Conservation (phyloP, 2,797 vertebrate species). For the Hoplostethus atlanticus region DNA sequence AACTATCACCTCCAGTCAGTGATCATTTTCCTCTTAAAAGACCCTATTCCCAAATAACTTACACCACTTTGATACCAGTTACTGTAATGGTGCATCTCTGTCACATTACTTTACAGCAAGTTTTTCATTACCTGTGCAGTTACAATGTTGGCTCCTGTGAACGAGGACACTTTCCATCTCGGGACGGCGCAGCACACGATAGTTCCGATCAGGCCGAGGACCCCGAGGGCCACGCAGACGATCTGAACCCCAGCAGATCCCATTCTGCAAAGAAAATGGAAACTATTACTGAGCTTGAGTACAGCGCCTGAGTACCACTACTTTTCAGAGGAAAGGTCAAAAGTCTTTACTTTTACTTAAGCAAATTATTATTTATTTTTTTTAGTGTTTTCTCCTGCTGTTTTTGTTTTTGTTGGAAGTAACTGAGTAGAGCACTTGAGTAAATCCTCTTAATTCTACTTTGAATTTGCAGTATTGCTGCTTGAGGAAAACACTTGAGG, state of each 20-base stretch:
- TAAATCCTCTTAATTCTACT: not conserved
- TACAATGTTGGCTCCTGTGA: constrained; percentile 80
- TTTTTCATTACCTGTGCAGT: constrained; percentile 78
- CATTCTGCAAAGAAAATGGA: constrained; percentile 72
- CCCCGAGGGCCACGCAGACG: constrained; percentile 73
- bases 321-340: too few species aligned
- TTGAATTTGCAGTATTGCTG: not conserved
- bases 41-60: too few species aligned
- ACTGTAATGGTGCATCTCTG: too few species aligned
- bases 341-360: too few species aligned
- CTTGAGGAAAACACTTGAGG: not conserved
- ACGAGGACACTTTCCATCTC: constrained; percentile 82
- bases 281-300: too few species aligned
- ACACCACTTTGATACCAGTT: too few species aligned
- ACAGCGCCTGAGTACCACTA: too few species aligned
- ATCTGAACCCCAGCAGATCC: constrained; percentile 80
- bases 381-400: not conserved
- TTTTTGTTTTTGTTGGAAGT: not conserved
- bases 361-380: too few species aligned
- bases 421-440: not conserved
- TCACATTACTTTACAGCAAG: not conserved
- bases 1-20: too few species aligned
- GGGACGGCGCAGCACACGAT: constrained; percentile 81
- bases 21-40: too few species aligned
- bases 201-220: constrained; percentile 80